phyloP scores from a whole-genome alignment of 2,888 invertebrate species.

The Saturnia japonica region DNA sequence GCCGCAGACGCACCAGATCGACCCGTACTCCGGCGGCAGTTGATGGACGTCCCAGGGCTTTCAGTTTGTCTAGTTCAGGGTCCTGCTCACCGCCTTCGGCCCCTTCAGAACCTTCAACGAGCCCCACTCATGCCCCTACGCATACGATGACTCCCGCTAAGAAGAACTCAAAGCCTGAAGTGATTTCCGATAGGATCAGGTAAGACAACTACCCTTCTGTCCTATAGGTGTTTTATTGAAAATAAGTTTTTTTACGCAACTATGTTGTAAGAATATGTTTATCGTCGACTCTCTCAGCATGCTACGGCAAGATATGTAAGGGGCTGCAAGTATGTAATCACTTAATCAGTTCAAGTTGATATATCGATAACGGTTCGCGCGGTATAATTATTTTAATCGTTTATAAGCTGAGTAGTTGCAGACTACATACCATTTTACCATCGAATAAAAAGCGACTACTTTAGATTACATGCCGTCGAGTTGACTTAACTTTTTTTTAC shows the following conservation, averaged over 20 bases:
- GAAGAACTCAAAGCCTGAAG: constrained; percentile 89
- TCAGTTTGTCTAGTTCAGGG: constrained; percentile 89
- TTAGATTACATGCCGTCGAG: too few species aligned
- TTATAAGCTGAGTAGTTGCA: background rate
- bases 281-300: background rate
- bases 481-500: too few species aligned
- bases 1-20: constrained; percentile 66
- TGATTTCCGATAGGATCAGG: constrained; percentile 90
- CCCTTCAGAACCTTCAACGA: constrained; percentile 88
- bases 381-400: background rate
- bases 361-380: background rate
- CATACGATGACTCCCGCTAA: constrained; percentile 81
- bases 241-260: background rate
- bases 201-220: constrained; percentile 70
- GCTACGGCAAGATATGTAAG: background rate
- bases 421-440: background rate
- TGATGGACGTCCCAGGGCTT: constrained; percentile 85
- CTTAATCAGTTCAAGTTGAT: constrained; percentile 6
- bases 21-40: constrained; percentile 63
- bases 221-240: constrained; percentile 26
- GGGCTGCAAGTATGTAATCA: background rate
- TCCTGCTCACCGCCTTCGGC: constrained; percentile 92
- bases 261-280: constrained; percentile 2
- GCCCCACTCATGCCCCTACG: constrained; percentile 84
- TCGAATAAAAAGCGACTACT: too few species aligned